A percentile compares a stretch with the other conserved stretches of the same genome.
phyloP scores from a whole-genome alignment of 92 coral and sea anemone species.

The Micromussa lordhowensis region DNA sequence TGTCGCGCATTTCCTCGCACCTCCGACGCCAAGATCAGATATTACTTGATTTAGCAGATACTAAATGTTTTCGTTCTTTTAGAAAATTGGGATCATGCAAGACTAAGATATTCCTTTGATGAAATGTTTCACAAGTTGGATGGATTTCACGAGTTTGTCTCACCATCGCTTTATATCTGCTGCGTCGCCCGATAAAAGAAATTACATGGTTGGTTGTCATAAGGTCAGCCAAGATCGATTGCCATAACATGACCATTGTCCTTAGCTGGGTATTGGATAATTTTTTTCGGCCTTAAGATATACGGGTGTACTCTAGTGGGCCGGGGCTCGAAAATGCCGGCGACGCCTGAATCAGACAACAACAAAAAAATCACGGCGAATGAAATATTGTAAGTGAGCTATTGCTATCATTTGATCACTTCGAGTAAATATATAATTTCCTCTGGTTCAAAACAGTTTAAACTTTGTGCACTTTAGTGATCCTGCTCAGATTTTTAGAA shows the following conservation, averaged over 20 bases:
- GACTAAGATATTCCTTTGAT: neutral
- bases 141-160: neutral
- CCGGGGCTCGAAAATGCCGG: neutral
- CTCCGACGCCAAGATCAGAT: neutral
- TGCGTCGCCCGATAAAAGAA: neutral
- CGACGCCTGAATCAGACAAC: neutral
- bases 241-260: neutral
- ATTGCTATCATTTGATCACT: neutral
- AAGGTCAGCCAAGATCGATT: neutral
- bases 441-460: neutral
- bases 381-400: neutral
- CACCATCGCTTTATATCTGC: neutral
- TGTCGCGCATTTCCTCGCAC: constrained; percentile 28
- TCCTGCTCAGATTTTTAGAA: neutral
- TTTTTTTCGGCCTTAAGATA: neutral
- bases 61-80: neutral
- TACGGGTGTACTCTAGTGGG: neutral
- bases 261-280: neutral
- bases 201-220: neutral
- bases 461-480: neutral
- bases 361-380: neutral
- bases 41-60: neutral
- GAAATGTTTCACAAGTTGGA: neutral
- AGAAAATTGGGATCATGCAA: neutral
- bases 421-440: neutral